Evolutionary conservation across 2,113 vertebrate species (phyloP).

Genomic region (Hippocampus zosterae): DNA sequence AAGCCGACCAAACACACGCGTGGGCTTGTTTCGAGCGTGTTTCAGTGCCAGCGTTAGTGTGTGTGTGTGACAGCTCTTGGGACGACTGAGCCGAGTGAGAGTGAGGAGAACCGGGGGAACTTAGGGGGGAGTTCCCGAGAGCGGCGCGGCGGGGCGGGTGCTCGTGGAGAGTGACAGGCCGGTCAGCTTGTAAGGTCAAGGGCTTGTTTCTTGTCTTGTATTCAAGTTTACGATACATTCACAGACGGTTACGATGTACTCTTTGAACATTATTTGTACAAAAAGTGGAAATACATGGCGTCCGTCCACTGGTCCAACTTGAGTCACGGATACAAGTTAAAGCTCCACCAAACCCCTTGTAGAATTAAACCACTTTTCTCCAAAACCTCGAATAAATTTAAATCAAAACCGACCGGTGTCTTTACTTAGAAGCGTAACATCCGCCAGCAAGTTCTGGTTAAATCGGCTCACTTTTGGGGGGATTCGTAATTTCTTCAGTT

Average conservation of each 20-base stretch:
- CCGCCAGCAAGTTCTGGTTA: too few relatives aligned
- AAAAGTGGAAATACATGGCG: neutral
- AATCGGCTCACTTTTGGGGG: too few relatives aligned
- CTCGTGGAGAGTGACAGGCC: conserved; percentile 45
- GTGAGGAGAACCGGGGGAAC: conserved; percentile 55
- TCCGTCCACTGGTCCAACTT: neutral
- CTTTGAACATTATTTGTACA: neutral
- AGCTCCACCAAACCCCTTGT: too few relatives aligned
- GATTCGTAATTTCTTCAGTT: too few relatives aligned
- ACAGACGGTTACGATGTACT: too few relatives aligned
- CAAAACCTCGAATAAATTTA: too few relatives aligned
- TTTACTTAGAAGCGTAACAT: too few relatives aligned
- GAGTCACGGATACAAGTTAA: too few relatives aligned
- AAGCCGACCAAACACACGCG: neutral
- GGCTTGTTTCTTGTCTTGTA: neutral
- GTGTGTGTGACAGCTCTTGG: conserved; percentile 54
- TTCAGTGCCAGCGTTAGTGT: neutral
- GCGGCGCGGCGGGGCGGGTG: conserved; percentile 54
- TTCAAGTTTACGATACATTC: too few relatives aligned
- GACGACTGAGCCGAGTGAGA: conserved; percentile 56
- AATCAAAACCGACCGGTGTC: too few relatives aligned
- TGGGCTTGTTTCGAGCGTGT: neutral
- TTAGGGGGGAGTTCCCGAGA: conserved; percentile 66
- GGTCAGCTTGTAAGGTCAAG: neutral
- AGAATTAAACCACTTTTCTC: too few relatives aligned